Percentiles rank a stretch among this genome's conserved stretches.
phyloP scores from a whole-genome alignment of 2,113 vertebrate genomes.

The Hippoglossus stenolepis region DNA sequence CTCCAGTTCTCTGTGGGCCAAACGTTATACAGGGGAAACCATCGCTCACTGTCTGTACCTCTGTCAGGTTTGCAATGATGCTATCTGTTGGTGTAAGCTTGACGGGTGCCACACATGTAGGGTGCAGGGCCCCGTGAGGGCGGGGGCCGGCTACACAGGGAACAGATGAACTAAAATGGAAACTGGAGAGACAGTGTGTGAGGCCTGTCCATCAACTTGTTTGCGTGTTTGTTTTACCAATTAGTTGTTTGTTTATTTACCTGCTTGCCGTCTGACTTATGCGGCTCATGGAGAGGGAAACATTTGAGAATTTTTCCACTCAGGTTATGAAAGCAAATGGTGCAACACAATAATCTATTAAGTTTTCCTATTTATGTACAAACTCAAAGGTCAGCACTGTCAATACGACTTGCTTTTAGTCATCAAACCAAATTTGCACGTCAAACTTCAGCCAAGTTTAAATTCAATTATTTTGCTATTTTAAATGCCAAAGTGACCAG shows the following conservation, averaged over 20 bases:
- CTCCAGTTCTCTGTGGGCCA: constrained; percentile 39
- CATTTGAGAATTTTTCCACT: constrained; percentile 34
- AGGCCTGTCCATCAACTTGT: constrained; percentile 63
- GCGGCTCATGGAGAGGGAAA: constrained; percentile 18
- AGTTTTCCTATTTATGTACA: too few relatives aligned
- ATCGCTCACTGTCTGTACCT: constrained; percentile 49
- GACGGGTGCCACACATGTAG: constrained; percentile 67
- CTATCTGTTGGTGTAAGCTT: constrained; percentile 70
- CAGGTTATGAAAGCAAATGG: constrained; percentile 4
- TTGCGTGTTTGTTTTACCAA: constrained; percentile 62
- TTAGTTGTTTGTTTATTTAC: constrained; percentile 63
- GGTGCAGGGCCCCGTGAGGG: constrained; percentile 4
- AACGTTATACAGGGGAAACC: constrained; percentile 49
- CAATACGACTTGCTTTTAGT: background rate
- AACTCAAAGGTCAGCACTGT: background rate
- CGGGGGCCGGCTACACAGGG: constrained; percentile 37
- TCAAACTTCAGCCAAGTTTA: too few relatives aligned
- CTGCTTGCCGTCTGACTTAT: constrained; percentile 27
- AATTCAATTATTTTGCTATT: too few relatives aligned
- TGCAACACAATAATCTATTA: background rate
- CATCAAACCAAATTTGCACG: too few relatives aligned
- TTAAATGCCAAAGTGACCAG: too few relatives aligned
- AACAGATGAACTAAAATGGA: constrained; percentile 66
- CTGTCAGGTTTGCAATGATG: constrained; percentile 62
- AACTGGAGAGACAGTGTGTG: constrained; percentile 55